phyloP scores from a whole-genome alignment of 1,140 invertebrate genomes.

The Drosophila fuyamai region DNA sequence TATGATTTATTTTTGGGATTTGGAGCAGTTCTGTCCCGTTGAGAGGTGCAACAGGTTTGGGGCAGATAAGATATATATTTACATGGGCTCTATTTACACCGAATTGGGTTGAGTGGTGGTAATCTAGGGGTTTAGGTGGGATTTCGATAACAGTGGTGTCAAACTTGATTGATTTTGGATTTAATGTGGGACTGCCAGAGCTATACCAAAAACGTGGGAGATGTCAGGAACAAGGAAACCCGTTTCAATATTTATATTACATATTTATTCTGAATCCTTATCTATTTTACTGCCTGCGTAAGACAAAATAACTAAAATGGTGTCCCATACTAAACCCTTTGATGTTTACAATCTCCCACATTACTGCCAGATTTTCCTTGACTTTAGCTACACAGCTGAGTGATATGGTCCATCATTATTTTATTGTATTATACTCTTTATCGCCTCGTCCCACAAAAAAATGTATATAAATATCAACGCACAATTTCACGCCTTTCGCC shows the following conservation, averaged over 20 bases:
- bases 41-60: slow-evolving; percentile 59
- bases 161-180: slow-evolving; percentile 42
- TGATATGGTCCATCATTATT: slow-evolving; percentile 42
- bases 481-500: slow-evolving; percentile 66
- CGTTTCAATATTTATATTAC: no score
- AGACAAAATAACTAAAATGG: no score
- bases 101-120: slow-evolving; percentile 40
- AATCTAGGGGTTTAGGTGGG: slow-evolving; percentile 38
- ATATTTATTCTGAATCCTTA: no score
- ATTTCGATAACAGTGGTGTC: slow-evolving; percentile 27
- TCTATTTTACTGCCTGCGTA: no score
- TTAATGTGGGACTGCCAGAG: not conserved
- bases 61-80: slow-evolving; percentile 44
- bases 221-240: not conserved
- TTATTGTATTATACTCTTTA: slow-evolving; percentile 38
- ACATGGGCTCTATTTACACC: slow-evolving; percentile 35
- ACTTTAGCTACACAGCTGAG: slow-evolving; percentile 15
- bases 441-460: slow-evolving; percentile 42
- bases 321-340: no score
- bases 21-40: slow-evolving; percentile 17
- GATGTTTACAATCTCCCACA: not conserved
- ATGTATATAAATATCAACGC: slow-evolving; percentile 45
- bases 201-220: not conserved
- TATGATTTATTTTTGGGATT: slow-evolving; percentile 71
- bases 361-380: slow-evolving; percentile 4